phyloP scores from a whole-genome alignment of 1,140 invertebrate genomes.

The Drosophila pectinifera region DNA sequence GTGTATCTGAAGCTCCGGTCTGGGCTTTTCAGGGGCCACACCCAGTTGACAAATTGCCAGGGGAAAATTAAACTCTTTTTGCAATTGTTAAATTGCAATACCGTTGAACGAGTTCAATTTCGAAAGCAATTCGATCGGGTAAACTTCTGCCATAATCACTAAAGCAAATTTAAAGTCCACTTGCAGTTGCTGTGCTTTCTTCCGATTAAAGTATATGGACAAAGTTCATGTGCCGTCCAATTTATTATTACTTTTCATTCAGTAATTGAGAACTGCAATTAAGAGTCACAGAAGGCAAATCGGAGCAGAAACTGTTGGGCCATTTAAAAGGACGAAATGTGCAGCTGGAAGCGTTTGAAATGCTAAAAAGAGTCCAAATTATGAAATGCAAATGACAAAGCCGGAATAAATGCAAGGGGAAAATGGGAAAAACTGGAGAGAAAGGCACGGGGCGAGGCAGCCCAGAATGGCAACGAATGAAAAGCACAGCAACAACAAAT shows the following conservation, averaged over 20 bases:
- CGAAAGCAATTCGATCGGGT: background rate
- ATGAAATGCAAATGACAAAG: conserved; percentile 76
- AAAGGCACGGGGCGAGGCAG: conserved; percentile 2
- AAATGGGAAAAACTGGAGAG: conserved; percentile 1
- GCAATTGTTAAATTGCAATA: conserved; percentile 50
- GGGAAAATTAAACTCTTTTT: conserved; percentile 45
- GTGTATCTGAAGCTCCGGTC: conserved; percentile 19
- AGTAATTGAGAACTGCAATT: conserved; percentile 55
- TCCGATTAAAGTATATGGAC: conserved; percentile 14
- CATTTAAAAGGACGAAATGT: conserved; percentile 58
- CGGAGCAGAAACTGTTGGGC: conserved; percentile 53
- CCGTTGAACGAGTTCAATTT: conserved; percentile 9
- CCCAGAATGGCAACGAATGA: conserved; percentile 24
- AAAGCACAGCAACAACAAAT: conserved; percentile 32
- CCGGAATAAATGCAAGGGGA: conserved; percentile 27
- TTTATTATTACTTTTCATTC: conserved; percentile 46
- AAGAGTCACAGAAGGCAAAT: conserved; percentile 60
- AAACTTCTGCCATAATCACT: conserved; percentile 20
- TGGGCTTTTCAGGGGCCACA: conserved; percentile 41
- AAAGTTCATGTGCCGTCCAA: conserved; percentile 22
- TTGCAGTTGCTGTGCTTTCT: background rate
- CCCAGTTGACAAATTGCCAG: conserved; percentile 79
- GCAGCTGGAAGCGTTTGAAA: conserved; percentile 63
- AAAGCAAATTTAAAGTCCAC: conserved; percentile 5
- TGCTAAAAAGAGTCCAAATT: conserved; percentile 62